Evolutionary conservation across 2,888 invertebrate genomes (phyloP), one percentile per base, ranked within the genome.

Genomic region (Sinhomidia bicolor): DNA sequence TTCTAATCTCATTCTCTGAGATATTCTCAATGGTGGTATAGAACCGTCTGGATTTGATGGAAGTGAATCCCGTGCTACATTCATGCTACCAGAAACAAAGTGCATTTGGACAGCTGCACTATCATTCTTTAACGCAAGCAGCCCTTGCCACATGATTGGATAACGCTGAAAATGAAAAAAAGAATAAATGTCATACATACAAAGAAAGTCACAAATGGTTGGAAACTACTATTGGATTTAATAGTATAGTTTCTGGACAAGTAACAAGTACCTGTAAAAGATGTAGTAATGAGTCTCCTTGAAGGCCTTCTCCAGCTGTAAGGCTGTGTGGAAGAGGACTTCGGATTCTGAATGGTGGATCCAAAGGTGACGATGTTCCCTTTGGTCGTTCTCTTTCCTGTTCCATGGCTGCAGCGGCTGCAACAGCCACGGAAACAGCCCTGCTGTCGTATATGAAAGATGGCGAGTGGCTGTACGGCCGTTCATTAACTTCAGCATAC

Each of bases 71-170:
- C 96, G 96, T 10, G 99, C 98, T 90, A 99, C 97, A 92, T 95
- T 95, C 10, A 97, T 96, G 94, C 97, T 98, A 86, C 99, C 99
- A 93, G 97, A 97, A 90, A 99, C 98, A 94, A 98, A 98, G 94
- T 99, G 99, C 99, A 99, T 99, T 94, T 99, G 99, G 68, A 99
- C 99, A 36, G 98, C 97, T 6, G 99, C 98, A 93, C 97, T 97
- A 94, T 99, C 99, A 94, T 98, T 99, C 95, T 99, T 99, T 92
- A 99, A 95, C 0, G 98, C 99, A 91, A 99, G 94, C 89, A 98
- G 94, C 0, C 99, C 98, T 94, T 99, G 98, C 99, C 99, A 99
- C 97, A 99, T 97, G 68, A 98, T 97, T 10, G 99, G 99, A 94
- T 98, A 98, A 88, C 97, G 96, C 96, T 98, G 96, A 17, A 94